Evolutionary conservation across 2,888 invertebrate genomes (phyloP).

Genomic region (Achlya flavicornis): DNA sequence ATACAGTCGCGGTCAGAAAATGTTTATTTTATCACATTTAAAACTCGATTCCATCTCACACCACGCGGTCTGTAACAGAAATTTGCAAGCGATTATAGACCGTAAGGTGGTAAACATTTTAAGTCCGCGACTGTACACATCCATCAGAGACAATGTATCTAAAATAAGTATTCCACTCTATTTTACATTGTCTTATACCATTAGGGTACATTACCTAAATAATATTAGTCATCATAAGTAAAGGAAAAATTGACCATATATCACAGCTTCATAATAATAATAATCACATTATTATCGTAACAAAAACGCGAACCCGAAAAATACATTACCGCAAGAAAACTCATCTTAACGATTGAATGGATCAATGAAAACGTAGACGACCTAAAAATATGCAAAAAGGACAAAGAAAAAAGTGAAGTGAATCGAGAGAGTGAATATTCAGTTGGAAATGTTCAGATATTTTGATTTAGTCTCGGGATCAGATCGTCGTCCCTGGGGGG

Average conservation of each 20-base stretch:
- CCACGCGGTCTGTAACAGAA: no score
- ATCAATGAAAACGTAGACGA: slow-evolving; percentile 57
- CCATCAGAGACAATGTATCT: background rate
- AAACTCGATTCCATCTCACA: no score
- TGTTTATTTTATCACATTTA: no score
- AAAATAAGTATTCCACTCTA: no score
- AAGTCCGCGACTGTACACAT: no score
- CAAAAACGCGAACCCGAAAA: slow-evolving; percentile 35
- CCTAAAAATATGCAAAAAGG: slow-evolving; percentile 45
- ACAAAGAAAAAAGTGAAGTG: slow-evolving; percentile 47
- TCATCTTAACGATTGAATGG: slow-evolving; percentile 62
- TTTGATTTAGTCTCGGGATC: slow-evolving; percentile 61
- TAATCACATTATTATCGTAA: background rate
- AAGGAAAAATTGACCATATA: no score
- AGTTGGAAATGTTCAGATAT: slow-evolving; percentile 63
- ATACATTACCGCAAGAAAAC: slow-evolving; percentile 52
- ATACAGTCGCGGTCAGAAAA: no score
- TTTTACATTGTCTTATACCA: no score
- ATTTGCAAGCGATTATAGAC: no score
- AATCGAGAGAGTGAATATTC: slow-evolving; percentile 55
- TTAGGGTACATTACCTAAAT: no score
- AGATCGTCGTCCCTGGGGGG: slow-evolving; percentile 40
- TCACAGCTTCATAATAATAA: slow-evolving; percentile 1
- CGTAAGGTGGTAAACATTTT: no score
- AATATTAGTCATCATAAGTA: no score